These are phyloP conservation scores for Oncorhynchus tshawytscha DNA, from an alignment of 2,113 vertebrate genomes.

Conservation along the genomic window DNA sequence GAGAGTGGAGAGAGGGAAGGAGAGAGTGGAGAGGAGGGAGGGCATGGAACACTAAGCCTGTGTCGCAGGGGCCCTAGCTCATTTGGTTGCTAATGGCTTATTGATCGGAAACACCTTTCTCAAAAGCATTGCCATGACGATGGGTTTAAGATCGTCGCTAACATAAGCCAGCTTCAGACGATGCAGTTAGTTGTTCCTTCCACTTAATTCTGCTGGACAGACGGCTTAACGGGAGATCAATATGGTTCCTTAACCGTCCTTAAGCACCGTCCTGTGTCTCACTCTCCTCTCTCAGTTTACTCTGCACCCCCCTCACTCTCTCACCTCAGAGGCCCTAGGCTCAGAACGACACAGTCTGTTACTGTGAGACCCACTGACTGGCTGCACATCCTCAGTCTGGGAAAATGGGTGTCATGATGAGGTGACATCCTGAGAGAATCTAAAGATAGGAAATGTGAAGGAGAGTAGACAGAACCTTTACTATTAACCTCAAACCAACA, in stretches of 20 bases:
- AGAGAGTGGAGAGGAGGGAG: neutral
- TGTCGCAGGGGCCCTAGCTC: slow-evolving; percentile 44
- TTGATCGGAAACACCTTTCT: slow-evolving; percentile 57
- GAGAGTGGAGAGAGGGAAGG: no score
- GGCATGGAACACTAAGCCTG: slow-evolving; percentile 45
- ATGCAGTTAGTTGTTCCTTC: slow-evolving; percentile 51
- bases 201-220: slow-evolving; percentile 36
- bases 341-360: neutral
- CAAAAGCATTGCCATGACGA: slow-evolving; percentile 15
- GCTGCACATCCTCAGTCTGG: neutral
- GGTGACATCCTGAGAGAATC: neutral
- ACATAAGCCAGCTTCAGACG: slow-evolving; percentile 43
- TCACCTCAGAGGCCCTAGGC: neutral
- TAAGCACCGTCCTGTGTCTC: slow-evolving; percentile 4
- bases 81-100: slow-evolving; percentile 74
- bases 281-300: neutral
- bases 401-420: neutral
- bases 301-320: neutral
- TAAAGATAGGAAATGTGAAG: neutral
- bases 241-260: slow-evolving; percentile 26
- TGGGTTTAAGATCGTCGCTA: neutral
- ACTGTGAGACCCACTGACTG: neutral
- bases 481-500: no score
- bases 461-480: neutral
- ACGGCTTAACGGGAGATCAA: slow-evolving; percentile 30